Percentiles rank a stretch among this genome's conserved stretches.
These are phyloP conservation scores for Glomeris marginata DNA, from an alignment of 2,888 invertebrate genomes.

Conservation along the genomic window DNA sequence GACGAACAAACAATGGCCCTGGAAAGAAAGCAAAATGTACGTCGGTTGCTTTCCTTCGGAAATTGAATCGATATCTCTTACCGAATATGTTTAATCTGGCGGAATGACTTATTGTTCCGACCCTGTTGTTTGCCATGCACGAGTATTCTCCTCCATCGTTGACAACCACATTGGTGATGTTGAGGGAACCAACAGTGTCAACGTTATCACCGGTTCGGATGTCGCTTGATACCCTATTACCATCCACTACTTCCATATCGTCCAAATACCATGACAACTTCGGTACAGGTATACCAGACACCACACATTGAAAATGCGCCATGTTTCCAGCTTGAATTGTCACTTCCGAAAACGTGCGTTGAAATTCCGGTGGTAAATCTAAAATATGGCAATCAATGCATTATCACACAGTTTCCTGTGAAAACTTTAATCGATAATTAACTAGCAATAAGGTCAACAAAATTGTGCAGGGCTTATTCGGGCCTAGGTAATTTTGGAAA, in stretches of 20 bases:
- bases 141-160: conserved; percentile 22
- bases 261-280: conserved; percentile 26
- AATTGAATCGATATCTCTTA: conserved; percentile 19
- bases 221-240: conserved; percentile 21
- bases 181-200: conserved; percentile 27
- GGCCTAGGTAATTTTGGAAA: no score
- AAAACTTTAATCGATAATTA: no score
- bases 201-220: conserved; percentile 23
- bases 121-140: conserved; percentile 19
- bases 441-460: no score
- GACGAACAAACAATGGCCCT: conserved; percentile 68
- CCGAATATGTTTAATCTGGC: conserved; percentile 24
- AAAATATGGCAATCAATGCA: conserved; percentile 14
- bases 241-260: conserved; percentile 17
- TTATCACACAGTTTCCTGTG: no score
- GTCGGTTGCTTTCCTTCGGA: conserved; percentile 18
- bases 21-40: conserved; percentile 4
- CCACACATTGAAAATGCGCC: conserved; percentile 26
- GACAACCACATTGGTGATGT: conserved; percentile 19
- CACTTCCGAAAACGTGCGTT: conserved; percentile 22
- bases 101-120: conserved; percentile 18
- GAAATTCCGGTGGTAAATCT: conserved; percentile 27
- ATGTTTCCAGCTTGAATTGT: conserved; percentile 26
- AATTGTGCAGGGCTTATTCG: no score
- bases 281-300: conserved; percentile 30